Evolutionary conservation across 2,888 invertebrate genomes (phyloP), one percentile per base, ranked within the genome.

Genomic region (Oxyscelio sp.): DNA sequence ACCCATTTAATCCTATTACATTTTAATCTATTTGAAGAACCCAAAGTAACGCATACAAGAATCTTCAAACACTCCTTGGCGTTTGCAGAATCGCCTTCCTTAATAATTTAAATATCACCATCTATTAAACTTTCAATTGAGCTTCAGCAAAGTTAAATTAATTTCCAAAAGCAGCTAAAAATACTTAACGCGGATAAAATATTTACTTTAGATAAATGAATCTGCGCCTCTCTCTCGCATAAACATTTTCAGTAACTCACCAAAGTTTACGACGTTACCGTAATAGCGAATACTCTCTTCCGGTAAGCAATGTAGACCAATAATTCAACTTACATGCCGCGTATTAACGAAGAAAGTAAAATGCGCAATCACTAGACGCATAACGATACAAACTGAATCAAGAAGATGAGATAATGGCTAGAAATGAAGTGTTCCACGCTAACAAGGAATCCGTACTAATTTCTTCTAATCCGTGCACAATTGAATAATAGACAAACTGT

Each of bases 311-410:
- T 13, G 63, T 43, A n/a, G 48, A 13, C 68, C 59, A 54, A 77
- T 77, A 77, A 75, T 82, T 71, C 52, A 15, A 11, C 58, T 50
- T 19, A 61, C 63, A 75, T 58, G 56, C 40, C 19, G 59, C 66
- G 77, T 77, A 70, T 45, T 58, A 19, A n/a, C 63, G 59, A 77
- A 54, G 83, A 83, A 83, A 83, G 77, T 83, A 58, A 71, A 58
- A 56, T 31, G 27, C 21, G 77, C 68, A 68, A 73, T 66, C 70
- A 24, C 11, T 19, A 34, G 17, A 61, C 59, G 70, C 75, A 45
- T 65, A 82, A 77, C 65, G 31, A 82, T 71, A 71, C 71, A 77
- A 82, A 82, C 71, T 45, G 65, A 77, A 66, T 83, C 34, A 59
- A 31, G 66, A 71, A 77, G 77, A 77, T 77, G 82, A 71, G 66